Conservation (phyloP, 1,140 invertebrate genomes). For the Xylocopa sonorina region DNA sequence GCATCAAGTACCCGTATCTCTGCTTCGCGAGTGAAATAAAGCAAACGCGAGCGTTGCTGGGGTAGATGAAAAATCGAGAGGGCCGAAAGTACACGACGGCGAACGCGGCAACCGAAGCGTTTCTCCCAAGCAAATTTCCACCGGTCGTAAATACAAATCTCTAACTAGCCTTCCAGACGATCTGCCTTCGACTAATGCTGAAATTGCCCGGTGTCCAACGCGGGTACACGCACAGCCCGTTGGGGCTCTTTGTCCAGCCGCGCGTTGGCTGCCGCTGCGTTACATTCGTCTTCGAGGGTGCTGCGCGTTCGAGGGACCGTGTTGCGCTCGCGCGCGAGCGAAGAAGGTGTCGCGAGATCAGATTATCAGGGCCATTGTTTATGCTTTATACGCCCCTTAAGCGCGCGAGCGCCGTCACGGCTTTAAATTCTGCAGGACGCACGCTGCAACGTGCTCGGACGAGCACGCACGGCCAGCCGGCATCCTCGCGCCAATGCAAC, state of each 20-base stretch:
- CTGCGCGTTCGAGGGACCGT: constrained; percentile 16
- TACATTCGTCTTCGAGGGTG: constrained; percentile 46
- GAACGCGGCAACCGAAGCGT: background rate
- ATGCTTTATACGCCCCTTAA: constrained; percentile 56
- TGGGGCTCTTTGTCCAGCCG: constrained; percentile 35
- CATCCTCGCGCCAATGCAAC: constrained; percentile 13
- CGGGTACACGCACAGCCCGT: constrained; percentile 4
- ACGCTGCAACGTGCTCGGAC: constrained; percentile 27
- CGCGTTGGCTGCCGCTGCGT: constrained; percentile 5
- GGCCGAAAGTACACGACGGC: too few relatives aligned
- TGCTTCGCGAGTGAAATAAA: too few relatives aligned
- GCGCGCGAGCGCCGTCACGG: background rate
- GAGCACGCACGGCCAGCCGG: background rate
- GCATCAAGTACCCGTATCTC: too few relatives aligned
- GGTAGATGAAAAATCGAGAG: background rate
- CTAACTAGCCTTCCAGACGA: constrained; percentile 14
- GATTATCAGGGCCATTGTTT: constrained; percentile 67
- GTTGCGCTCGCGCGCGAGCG: constrained; percentile 1
- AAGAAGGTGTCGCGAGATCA: constrained; percentile 58
- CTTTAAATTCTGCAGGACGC: constrained; percentile 61
- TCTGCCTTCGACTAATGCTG: constrained; percentile 19
- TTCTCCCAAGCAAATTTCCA: background rate
- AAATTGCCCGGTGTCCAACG: constrained; percentile 14
- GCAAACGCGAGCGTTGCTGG: too few relatives aligned
- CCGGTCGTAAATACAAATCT: background rate